Evolutionary conservation across 2,888 invertebrate genomes (phyloP).

Genomic region (Eilema sororculum): DNA sequence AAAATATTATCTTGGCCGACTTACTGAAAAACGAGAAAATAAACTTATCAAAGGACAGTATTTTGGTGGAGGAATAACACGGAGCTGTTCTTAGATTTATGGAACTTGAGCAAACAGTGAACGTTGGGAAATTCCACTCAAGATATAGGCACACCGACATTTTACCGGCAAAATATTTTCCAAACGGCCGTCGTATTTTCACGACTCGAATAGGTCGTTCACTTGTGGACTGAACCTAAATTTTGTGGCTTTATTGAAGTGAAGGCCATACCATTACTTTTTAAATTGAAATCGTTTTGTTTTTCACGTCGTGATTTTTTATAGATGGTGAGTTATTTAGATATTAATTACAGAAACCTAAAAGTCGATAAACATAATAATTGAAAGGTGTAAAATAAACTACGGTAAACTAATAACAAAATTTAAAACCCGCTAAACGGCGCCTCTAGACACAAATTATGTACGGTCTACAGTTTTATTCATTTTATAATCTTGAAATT

Average conservation of each 20-base stretch:
- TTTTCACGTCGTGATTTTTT: neutral
- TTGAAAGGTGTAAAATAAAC: no score
- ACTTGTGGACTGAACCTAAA: constrained; percentile 39
- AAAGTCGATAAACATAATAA: no score
- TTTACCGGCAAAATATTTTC: constrained; percentile 47
- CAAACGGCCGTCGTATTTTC: constrained; percentile 35
- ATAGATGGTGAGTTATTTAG: no score
- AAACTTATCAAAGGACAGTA: constrained; percentile 36
- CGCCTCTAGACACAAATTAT: no score
- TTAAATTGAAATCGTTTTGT: constrained; percentile 21
- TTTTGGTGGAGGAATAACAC: constrained; percentile 35
- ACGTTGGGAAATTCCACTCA: constrained; percentile 33
- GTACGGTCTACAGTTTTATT: no score
- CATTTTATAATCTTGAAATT: no score
- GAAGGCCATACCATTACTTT: constrained; percentile 26
- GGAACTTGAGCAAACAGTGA: constrained; percentile 36
- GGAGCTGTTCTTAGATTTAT: constrained; percentile 38
- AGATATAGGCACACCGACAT: constrained; percentile 42
- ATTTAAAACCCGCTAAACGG: no score
- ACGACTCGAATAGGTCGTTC: constrained; percentile 44
- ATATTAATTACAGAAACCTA: no score
- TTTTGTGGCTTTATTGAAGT: constrained; percentile 40
- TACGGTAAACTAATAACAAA: no score
- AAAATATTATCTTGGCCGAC: neutral
- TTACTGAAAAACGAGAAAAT: constrained; percentile 18